These are phyloP conservation scores for Catocala sponsa DNA, from an alignment of 2,888 invertebrate species.

Conservation along the genomic window DNA sequence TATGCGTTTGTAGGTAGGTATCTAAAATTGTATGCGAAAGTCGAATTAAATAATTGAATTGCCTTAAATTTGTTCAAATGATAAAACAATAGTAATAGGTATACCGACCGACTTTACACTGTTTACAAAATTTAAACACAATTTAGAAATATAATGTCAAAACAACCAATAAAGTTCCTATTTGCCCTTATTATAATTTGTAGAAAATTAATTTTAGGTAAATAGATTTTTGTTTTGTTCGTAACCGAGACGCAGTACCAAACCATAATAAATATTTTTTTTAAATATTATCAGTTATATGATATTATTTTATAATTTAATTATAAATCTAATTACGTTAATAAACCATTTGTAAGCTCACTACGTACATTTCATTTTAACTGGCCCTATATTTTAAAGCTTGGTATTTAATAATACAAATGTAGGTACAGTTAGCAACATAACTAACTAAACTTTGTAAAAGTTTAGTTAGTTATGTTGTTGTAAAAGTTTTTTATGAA, in stretches of 20 bases:
- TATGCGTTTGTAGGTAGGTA: not conserved
- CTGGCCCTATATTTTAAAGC: not conserved
- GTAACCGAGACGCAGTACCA: constrained; percentile 42
- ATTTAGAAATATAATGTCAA: constrained; percentile 28
- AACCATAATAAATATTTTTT: constrained; percentile 40
- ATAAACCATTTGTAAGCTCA: constrained; percentile 42
- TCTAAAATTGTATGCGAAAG: not conserved
- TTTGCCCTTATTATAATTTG: constrained; percentile 43
- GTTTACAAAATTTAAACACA: constrained; percentile 22
- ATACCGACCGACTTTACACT: constrained; percentile 1
- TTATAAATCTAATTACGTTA: constrained; percentile 38
- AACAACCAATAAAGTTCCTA: constrained; percentile 53
- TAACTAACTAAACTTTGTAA: no score
- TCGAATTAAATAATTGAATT: constrained; percentile 2
- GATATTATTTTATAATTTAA: constrained; percentile 51
- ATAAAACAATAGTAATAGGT: not conserved
- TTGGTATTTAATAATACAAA: not conserved
- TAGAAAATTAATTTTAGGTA: constrained; percentile 44
- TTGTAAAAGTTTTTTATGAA: no score
- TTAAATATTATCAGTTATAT: constrained; percentile 53
- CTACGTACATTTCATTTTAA: constrained; percentile 7
- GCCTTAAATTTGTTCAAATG: constrained; percentile 1
- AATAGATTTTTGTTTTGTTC: constrained; percentile 40
- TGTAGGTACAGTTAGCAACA: no score
- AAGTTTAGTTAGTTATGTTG: no score